Evolutionary conservation across 2,888 invertebrate genomes (phyloP), one percentile per base, ranked within the genome.

Genomic region (Tenthredo mesomela): DNA sequence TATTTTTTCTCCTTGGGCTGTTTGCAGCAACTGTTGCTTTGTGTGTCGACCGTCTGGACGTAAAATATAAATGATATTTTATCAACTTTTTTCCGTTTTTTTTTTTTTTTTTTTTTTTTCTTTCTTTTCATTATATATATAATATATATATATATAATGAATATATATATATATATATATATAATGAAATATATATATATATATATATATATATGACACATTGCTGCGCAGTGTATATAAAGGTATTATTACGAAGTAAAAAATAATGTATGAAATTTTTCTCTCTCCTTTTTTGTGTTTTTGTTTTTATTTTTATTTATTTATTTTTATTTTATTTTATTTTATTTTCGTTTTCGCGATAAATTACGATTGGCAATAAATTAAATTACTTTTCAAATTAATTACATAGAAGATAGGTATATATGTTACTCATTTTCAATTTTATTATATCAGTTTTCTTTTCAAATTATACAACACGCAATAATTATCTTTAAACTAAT

Each of bases 21-120:
- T 29, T 29, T 67, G 15, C 67, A 25, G 33, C 67, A 67, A 67
- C 18, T 67, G 67, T 61, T 33, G 67, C 15, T 67, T 67, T 67
- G 67, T 67, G 67, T 67, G 18, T 67, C 67, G 67, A 67, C 7
- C 67, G 67, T 67, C 67, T 67, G 67, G 25, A 25, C 67, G 33
- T 33, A 15, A 67, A 67, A 33, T 61, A 67, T 67, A 29, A 33
- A 12, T 15, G 15, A 67, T 67, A 67, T 67, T 67, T 33, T 67
- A 67, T 67, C 67, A 67, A 67, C 21, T 25, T 25, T 25, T 65
- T 25, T 25, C 21, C 29, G 9, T 29, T 12, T 25, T 12, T 29
- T 65, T 18, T 67, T 33, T 18, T 67, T 15, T 15, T 33, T 29
- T 18, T 6, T 12, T 18, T 29, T 7, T 54, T 50, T 18, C 15